phyloP scores from a whole-genome alignment of 2,888 invertebrate genomes.

The Dinocampus coccinellae region DNA sequence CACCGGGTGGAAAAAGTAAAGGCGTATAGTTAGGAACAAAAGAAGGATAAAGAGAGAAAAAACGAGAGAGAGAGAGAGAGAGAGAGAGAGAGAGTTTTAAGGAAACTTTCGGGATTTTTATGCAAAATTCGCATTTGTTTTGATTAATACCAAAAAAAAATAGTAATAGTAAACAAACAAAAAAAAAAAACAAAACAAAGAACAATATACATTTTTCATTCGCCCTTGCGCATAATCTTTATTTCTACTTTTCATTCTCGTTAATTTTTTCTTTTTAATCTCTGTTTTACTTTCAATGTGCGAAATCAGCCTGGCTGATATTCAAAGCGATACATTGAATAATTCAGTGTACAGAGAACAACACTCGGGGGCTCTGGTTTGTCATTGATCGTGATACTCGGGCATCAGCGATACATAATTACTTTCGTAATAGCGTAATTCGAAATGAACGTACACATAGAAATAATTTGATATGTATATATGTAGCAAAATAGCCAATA shows the following conservation, averaged over 20 bases:
- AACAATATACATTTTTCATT: too few relatives aligned
- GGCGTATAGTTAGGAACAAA: not conserved
- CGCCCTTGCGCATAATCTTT: not conserved
- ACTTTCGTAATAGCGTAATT: slow-evolving; percentile 37
- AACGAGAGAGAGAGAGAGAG: slow-evolving; percentile 2
- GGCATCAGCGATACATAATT: slow-evolving; percentile 44
- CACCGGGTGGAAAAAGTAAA: slow-evolving; percentile 6
- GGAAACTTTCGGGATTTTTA: slow-evolving; percentile 15
- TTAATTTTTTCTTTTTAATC: not conserved
- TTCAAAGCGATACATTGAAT: slow-evolving; percentile 37
- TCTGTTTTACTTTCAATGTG: not conserved
- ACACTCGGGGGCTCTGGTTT: slow-evolving; percentile 70
- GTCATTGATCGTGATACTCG: slow-evolving; percentile 66
- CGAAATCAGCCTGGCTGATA: slow-evolving; percentile 38
- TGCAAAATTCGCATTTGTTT: slow-evolving; percentile 31
- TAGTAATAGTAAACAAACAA: too few relatives aligned
- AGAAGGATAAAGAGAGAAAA: slow-evolving; percentile 7
- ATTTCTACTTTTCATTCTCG: slow-evolving; percentile 3
- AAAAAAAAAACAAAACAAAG: not conserved
- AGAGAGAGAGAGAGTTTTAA: slow-evolving; percentile 23
- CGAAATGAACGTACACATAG: slow-evolving; percentile 18
- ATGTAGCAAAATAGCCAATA: not conserved
- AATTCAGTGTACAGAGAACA: slow-evolving; percentile 41
- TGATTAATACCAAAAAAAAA: slow-evolving; percentile 28
- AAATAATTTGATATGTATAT: slow-evolving; percentile 13